Evolutionary conservation across 2,113 vertebrate genomes (phyloP).

Genomic region (Bufo bufo): DNA sequence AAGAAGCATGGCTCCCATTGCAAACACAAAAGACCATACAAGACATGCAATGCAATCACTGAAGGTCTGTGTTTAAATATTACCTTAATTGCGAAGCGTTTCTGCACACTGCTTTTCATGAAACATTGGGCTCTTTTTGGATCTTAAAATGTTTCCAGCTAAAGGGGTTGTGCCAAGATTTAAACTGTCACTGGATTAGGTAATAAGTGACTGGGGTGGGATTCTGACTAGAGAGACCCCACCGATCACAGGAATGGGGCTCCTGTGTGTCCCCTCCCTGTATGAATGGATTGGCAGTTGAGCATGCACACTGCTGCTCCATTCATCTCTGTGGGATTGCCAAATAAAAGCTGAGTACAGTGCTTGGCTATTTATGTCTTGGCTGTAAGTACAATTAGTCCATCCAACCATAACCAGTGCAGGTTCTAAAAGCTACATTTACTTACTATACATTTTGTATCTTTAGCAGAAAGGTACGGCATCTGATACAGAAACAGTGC

Average conservation of each 20-base stretch:
- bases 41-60: conserved; percentile 57
- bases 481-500: conserved; percentile 55
- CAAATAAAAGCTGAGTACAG: too few species aligned
- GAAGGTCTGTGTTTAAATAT: conserved; percentile 61
- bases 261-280: too few species aligned
- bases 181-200: too few species aligned
- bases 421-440: not conserved
- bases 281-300: too few species aligned
- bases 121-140: not conserved
- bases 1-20: conserved; percentile 52
- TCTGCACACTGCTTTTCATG: not conserved
- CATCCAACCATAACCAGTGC: not conserved
- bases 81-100: too few species aligned
- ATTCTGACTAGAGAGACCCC: too few species aligned
- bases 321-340: too few species aligned
- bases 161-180: too few species aligned
- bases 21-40: conserved; percentile 54
- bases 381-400: not conserved
- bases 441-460: conserved; percentile 36
- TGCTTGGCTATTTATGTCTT: too few species aligned
- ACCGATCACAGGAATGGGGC: too few species aligned
- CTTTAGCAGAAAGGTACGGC: conserved; percentile 58
- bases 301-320: too few species aligned
- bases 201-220: too few species aligned
- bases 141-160: not conserved